phyloP scores from a whole-genome alignment of 2,888 invertebrate genomes.

The Epistrophella euchroma region DNA sequence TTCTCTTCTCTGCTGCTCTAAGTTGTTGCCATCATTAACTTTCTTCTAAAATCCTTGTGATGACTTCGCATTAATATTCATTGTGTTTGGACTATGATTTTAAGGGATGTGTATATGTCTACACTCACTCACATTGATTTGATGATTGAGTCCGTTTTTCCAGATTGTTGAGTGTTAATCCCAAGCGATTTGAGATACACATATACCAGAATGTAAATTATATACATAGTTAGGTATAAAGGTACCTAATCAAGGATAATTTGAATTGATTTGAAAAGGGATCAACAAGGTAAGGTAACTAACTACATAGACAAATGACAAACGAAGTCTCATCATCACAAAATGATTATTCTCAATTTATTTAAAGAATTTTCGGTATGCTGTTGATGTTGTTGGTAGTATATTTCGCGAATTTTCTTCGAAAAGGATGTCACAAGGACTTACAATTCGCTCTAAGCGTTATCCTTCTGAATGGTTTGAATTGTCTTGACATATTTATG shows the following conservation, averaged over 20 bases:
- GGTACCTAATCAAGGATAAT: constrained; percentile 57
- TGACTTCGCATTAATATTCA: constrained; percentile 84
- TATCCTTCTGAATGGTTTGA: constrained; percentile 73
- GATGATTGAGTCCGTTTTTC: constrained; percentile 76
- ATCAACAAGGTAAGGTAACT: neutral
- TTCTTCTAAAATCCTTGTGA: constrained; percentile 77
- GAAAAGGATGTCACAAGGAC: constrained; percentile 46
- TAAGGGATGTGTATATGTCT: constrained; percentile 52
- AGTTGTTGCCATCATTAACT: constrained; percentile 35
- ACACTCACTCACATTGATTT: constrained; percentile 52
- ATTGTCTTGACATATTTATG: constrained; percentile 75
- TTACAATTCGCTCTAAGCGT: constrained; percentile 26
- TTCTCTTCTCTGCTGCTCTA: neutral
- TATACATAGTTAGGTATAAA: neutral
- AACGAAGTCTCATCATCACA: constrained; percentile 41
- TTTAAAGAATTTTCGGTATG: neutral
- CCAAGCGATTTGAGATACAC: constrained; percentile 64
- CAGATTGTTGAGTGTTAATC: constrained; percentile 74
- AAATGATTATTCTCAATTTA: constrained; percentile 71
- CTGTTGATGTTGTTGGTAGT: neutral
- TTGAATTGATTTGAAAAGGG: constrained; percentile 69
- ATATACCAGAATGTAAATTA: neutral
- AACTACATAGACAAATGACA: neutral
- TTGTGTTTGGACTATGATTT: constrained; percentile 79
- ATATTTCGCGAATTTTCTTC: constrained; percentile 32